Evolutionary conservation across 2,797 vertebrate species (phyloP).

Genomic region (Esox masquinongy): DNA sequence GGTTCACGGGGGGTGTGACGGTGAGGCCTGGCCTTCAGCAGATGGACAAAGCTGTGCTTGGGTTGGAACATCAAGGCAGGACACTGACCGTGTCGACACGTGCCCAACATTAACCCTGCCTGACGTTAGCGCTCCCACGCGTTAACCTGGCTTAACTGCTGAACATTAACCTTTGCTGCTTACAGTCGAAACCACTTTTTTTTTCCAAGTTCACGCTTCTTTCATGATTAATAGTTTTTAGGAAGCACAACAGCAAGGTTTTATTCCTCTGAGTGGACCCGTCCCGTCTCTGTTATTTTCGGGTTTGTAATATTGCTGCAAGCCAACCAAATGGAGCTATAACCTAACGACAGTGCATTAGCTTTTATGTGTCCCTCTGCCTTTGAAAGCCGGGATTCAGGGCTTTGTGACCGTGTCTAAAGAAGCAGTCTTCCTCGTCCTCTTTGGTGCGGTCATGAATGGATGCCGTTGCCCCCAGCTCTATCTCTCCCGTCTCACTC

Average conservation of each 20-base stretch:
- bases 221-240: neutral
- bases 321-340: slow-evolving; percentile 45
- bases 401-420: slow-evolving; percentile 54
- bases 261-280: slow-evolving; percentile 4
- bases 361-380: slow-evolving; percentile 40
- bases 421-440: slow-evolving; percentile 45
- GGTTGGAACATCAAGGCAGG: slow-evolving; percentile 41
- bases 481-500: slow-evolving; percentile 6
- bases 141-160: too few species aligned
- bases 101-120: slow-evolving; percentile 23
- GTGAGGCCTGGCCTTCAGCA: slow-evolving; percentile 61
- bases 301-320: slow-evolving; percentile 46
- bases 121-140: neutral
- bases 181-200: slow-evolving; percentile 28
- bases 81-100: neutral
- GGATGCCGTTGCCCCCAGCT: slow-evolving; percentile 51
- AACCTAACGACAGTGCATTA: slow-evolving; percentile 15
- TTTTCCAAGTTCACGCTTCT: slow-evolving; percentile 28
- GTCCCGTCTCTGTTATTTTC: slow-evolving; percentile 42
- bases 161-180: slow-evolving; percentile 56
- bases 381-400: slow-evolving; percentile 49
- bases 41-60: slow-evolving; percentile 56
- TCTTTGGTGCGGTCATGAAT: slow-evolving; percentile 46
- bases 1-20: slow-evolving; percentile 57
- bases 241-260: neutral